Evolutionary conservation across 1,140 invertebrate genomes (phyloP).

Genomic region (Zaprionus davidi): DNA sequence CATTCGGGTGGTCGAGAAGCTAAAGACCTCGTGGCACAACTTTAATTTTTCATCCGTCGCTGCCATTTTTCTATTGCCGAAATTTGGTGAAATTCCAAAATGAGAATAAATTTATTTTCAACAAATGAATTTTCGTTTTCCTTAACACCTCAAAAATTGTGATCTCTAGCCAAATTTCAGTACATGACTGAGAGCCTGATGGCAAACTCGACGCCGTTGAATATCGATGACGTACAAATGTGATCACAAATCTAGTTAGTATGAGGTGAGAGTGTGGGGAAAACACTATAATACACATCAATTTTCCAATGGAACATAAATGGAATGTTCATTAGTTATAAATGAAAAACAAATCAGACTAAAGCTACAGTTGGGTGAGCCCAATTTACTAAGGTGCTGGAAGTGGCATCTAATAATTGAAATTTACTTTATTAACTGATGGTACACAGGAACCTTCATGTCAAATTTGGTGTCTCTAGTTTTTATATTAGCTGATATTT

Average conservation of each 20-base stretch:
- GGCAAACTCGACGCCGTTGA: neutral
- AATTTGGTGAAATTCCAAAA: constrained; percentile 3
- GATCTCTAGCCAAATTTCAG: neutral
- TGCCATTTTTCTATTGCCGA: neutral
- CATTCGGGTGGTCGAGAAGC: neutral
- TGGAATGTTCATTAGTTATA: no score
- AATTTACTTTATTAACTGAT: no score
- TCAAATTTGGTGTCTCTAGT: no score
- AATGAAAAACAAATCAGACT: no score
- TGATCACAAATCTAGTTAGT: neutral
- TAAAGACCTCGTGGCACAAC: neutral
- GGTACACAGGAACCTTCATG: no score
- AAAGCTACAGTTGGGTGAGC: no score
- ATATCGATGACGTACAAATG: neutral
- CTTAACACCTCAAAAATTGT: neutral
- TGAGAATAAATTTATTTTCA: neutral
- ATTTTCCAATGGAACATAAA: no score
- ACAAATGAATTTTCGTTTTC: neutral
- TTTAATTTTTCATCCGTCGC: neutral
- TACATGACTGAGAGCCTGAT: neutral
- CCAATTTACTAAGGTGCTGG: no score
- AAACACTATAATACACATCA: no score
- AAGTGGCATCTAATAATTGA: no score
- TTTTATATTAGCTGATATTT: no score
- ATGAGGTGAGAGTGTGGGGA: no score